Evolutionary conservation across 2,113 vertebrate genomes (phyloP).

Genomic region (Phycodurus eques): DNA sequence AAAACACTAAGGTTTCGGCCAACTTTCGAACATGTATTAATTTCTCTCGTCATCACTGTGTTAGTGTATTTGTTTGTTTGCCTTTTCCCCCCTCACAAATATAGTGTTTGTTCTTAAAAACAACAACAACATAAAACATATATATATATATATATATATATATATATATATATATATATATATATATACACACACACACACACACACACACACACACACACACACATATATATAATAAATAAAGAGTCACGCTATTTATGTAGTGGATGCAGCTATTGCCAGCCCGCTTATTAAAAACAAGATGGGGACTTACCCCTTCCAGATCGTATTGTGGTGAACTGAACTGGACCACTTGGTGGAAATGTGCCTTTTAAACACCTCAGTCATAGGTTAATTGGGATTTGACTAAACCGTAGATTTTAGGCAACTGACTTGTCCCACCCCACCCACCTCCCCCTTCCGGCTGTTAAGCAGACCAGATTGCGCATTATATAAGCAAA

Average conservation of each 20-base stretch:
- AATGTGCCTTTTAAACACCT: neutral
- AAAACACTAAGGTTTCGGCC: too few species aligned
- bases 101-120: too few species aligned
- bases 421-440: neutral
- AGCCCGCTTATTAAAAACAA: neutral
- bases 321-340: neutral
- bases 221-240: neutral
- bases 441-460: slow-evolving; percentile 1
- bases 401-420: neutral
- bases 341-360: neutral
- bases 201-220: too few species aligned
- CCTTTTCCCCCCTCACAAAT: too few species aligned
- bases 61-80: too few species aligned
- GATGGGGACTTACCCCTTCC: neutral
- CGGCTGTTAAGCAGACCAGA: slow-evolving; percentile 28
- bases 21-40: too few species aligned
- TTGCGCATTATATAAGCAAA: slow-evolving; percentile 15
- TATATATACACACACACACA: too few species aligned
- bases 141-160: too few species aligned
- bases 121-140: too few species aligned
- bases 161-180: too few species aligned
- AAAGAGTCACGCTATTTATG: neutral
- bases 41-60: too few species aligned
- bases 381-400: neutral
- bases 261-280: neutral